phyloP scores from a whole-genome alignment of 2,888 invertebrate species.

The Ametastegia equiseti region DNA sequence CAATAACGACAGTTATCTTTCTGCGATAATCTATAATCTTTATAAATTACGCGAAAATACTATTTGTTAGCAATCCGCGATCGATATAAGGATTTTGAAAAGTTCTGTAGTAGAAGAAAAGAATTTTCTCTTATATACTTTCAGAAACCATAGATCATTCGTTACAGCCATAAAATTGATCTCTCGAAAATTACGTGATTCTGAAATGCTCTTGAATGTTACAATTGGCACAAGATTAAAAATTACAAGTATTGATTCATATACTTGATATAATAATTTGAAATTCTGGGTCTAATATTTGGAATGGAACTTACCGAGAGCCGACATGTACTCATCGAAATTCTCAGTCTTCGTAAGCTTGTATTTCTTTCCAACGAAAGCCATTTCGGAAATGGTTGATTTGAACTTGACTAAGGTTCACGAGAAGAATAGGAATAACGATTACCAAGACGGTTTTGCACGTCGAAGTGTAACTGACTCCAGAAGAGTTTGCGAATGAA shows the following conservation, averaged over 20 bases:
- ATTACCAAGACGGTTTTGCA: constrained; percentile 45
- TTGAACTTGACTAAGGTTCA: not conserved
- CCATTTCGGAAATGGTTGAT: constrained; percentile 46
- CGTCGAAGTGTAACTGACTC: constrained; percentile 16
- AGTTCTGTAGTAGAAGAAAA: too few relatives aligned
- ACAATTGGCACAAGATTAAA: too few relatives aligned
- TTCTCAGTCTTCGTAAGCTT: constrained; percentile 88
- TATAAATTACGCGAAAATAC: not conserved
- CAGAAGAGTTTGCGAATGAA: not conserved
- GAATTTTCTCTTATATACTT: too few relatives aligned
- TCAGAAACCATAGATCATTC: too few relatives aligned
- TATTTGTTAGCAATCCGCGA: too few relatives aligned
- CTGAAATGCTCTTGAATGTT: too few relatives aligned
- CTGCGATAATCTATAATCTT: not conserved
- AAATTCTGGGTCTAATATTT: not conserved
- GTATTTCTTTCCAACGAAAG: constrained; percentile 85
- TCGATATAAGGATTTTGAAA: too few relatives aligned
- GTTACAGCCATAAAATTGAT: too few relatives aligned
- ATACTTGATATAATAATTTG: not conserved
- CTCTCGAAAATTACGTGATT: too few relatives aligned
- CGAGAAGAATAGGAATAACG: not conserved
- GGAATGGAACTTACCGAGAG: constrained; percentile 82
- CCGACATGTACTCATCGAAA: constrained; percentile 94
- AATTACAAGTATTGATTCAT: too few relatives aligned
- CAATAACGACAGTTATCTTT: not conserved